Evolutionary conservation across 1,140 invertebrate species (phyloP), one percentile per base, ranked within the genome.

Genomic region (Tetragonula clypearis): DNA sequence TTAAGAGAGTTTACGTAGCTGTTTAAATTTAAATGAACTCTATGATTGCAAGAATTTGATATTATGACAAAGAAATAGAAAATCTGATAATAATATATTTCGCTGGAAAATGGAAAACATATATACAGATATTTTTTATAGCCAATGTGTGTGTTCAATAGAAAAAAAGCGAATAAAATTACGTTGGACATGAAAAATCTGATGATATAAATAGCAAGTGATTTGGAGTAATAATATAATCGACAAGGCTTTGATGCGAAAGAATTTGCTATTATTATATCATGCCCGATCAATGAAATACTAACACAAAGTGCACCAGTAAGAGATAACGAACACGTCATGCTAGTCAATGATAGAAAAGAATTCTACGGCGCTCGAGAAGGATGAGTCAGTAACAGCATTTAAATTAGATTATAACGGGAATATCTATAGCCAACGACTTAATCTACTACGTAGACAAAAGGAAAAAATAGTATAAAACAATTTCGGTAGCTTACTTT

Each of bases 301-400:
- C 55, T n/a, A n/a, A 58, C 30, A 60, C 55, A 35, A 74, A 41
- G 56, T 15, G 58, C 15, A 56, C 8, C 8, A 35, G 73, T 75
- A 75, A 75, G 53, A 35, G 53, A 75, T 62, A 77, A 77, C 75
- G 12, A 35, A 77, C 75, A 62, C 75, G 74, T 75, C 74, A 75
- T 41, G 74, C 56, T 23, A 23, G 12, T 35, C 55, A 30, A 35
- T 21, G 11, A 19, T 58, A 76, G 14, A 60, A 76, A 21, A 60
- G 74, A 60, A 41, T 76, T 76, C 30, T 41, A 60, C 21, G 12
- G 17, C 17, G n/a, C 26, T 49, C 21, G 23, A 58, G 58, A 19
- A 60, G 35, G 23, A 21, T 49, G 58, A 49, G 15, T 65, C 30
- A 66, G 49, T 78, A 30, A 53, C 23, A 19, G 58, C 60, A 49